A percentile compares a stretch with the other conserved stretches of the same genome.
These are phyloP conservation scores for Tympanoctomys barrerae DNA, from an alignment of 2,797 vertebrate species.

Conservation along the genomic window DNA sequence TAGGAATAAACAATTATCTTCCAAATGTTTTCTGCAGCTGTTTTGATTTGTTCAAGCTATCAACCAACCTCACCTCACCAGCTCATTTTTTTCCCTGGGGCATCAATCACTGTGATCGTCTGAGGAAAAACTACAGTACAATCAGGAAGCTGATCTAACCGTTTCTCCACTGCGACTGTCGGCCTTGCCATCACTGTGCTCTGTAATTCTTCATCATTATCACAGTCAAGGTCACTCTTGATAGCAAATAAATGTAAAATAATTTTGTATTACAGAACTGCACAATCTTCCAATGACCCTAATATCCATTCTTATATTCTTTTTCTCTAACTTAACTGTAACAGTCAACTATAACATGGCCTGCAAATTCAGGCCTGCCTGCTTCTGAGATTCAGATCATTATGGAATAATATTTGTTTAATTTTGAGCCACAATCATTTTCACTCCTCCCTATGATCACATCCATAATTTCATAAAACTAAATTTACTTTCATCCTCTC, in stretches of 20 bases:
- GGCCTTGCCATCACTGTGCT: not conserved
- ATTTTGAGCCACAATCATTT: not conserved
- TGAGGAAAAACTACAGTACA: not conserved
- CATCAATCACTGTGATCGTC: not conserved
- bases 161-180: not conserved
- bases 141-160: not conserved
- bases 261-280: conserved; percentile 12
- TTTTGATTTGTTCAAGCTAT: conserved; percentile 23
- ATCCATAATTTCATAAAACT: not conserved
- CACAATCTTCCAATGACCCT: not conserved
- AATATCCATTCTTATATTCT: not conserved
- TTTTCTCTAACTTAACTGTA: not conserved
- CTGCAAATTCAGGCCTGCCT: not conserved
- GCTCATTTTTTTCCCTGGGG: not conserved
- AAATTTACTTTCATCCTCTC: not conserved
- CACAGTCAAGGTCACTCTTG: not conserved
- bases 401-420: not conserved
- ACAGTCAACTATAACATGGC: not conserved
- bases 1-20: not conserved
- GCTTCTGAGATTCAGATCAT: not conserved
- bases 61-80: not conserved
- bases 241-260: not conserved
- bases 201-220: not conserved
- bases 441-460: not conserved
- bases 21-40: not conserved